Evolutionary conservation across 2,888 invertebrate species (phyloP).

Genomic region (Loripinus fragilis): DNA sequence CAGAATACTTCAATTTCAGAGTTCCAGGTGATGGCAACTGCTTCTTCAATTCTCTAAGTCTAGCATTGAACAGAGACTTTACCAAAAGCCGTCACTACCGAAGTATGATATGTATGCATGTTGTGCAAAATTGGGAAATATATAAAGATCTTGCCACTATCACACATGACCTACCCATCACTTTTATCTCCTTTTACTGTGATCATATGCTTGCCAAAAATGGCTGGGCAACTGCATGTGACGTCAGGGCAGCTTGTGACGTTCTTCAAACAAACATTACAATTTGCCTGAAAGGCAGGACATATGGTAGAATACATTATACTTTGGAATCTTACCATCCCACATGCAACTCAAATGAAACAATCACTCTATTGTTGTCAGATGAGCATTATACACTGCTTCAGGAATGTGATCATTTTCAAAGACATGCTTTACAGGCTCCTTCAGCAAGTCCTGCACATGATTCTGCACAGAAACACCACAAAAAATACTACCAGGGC

Average conservation of each 20-base stretch:
- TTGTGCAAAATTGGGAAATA: not conserved
- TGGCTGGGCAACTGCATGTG: slow-evolving; percentile 26
- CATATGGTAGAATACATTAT: not conserved
- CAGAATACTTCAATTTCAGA: not conserved
- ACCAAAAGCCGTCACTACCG: not conserved
- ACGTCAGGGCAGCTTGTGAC: slow-evolving; percentile 23
- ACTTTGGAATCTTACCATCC: not conserved
- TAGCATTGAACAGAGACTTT: slow-evolving; percentile 1
- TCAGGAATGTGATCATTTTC: not conserved
- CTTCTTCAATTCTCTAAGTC: slow-evolving; percentile 14
- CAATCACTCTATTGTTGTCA: not conserved
- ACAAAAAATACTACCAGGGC: not conserved
- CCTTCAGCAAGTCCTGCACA: not conserved
- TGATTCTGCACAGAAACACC: not conserved
- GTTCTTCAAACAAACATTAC: slow-evolving; percentile 14
- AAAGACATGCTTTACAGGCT: not conserved
- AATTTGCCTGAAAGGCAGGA: slow-evolving; percentile 4
- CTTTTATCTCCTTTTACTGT: not conserved
- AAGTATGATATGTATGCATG: not conserved
- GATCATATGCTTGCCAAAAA: slow-evolving; percentile 14
- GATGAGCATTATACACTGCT: not conserved
- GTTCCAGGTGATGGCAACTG: slow-evolving; percentile 23
- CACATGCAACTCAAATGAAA: not conserved
- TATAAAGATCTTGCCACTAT: not conserved
- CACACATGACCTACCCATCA: not conserved